Conservation (phyloP, 2,797 vertebrate genomes). For the Gallinago solitaria region DNA sequence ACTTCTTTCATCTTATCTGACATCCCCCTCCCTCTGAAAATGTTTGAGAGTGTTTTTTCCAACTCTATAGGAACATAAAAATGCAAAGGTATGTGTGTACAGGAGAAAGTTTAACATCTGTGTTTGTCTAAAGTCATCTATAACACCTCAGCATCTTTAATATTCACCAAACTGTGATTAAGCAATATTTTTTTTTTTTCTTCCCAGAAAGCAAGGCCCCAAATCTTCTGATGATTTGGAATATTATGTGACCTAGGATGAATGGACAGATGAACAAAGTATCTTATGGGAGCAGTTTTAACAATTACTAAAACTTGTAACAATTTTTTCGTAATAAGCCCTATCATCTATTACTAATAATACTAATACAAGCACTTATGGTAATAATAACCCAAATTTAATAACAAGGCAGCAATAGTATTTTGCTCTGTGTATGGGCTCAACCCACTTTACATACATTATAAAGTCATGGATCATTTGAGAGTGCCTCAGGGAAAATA, state of each 20-base stretch:
- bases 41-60: background rate
- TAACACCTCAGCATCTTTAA: background rate
- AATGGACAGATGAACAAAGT: background rate
- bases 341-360: slow-evolving; percentile 17
- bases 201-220: background rate
- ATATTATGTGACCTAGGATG: background rate
- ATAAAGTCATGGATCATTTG: slow-evolving; percentile 59
- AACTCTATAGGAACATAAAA: background rate
- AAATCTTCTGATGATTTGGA: background rate
- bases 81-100: background rate
- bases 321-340: slow-evolving; percentile 13
- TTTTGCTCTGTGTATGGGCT: slow-evolving; percentile 24
- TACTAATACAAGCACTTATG: slow-evolving; percentile 21
- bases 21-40: background rate
- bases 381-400: slow-evolving; percentile 50
- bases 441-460: slow-evolving; percentile 45
- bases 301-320: slow-evolving; percentile 42
- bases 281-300: background rate
- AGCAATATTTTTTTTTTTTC: background rate
- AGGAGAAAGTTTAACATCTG: background rate
- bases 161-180: background rate
- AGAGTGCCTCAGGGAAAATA: slow-evolving; percentile 42
- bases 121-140: background rate
- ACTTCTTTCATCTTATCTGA: background rate
- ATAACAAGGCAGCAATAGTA: slow-evolving; percentile 29